Evolutionary conservation across 2,113 vertebrate species (phyloP).

Genomic region (Sula dactylatra): DNA sequence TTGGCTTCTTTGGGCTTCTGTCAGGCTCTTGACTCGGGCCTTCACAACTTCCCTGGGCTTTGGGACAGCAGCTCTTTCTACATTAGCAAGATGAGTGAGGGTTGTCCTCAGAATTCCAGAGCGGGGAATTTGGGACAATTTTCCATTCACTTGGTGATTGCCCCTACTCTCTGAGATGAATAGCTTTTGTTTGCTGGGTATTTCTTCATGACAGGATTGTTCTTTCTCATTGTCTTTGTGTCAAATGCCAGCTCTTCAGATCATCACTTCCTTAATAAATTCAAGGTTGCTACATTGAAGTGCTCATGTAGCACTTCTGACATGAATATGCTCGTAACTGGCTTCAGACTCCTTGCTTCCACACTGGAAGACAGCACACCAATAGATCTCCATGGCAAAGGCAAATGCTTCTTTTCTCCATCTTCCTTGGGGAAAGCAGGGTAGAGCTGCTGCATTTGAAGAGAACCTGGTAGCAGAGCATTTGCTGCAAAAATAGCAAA

Average conservation of each 20-base stretch:
- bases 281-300: neutral
- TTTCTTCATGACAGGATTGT: neutral
- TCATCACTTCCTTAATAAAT: neutral
- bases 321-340: neutral
- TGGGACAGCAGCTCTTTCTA: neutral
- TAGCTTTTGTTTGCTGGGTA: neutral
- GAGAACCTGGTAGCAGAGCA: neutral
- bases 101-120: neutral
- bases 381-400: neutral
- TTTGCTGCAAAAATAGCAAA: neutral
- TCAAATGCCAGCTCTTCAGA: neutral
- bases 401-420: neutral
- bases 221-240: neutral
- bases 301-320: neutral
- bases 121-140: neutral
- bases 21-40: fast-evolving
- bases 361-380: neutral
- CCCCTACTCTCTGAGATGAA: neutral
- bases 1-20: neutral
- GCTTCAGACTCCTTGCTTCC: neutral
- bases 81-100: neutral
- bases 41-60: neutral
- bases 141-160: neutral
- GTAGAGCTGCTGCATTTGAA: neutral
- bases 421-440: neutral